These are phyloP conservation scores for Actenoides hombroni DNA, from an alignment of 2,113 vertebrate genomes.

Conservation along the genomic window DNA sequence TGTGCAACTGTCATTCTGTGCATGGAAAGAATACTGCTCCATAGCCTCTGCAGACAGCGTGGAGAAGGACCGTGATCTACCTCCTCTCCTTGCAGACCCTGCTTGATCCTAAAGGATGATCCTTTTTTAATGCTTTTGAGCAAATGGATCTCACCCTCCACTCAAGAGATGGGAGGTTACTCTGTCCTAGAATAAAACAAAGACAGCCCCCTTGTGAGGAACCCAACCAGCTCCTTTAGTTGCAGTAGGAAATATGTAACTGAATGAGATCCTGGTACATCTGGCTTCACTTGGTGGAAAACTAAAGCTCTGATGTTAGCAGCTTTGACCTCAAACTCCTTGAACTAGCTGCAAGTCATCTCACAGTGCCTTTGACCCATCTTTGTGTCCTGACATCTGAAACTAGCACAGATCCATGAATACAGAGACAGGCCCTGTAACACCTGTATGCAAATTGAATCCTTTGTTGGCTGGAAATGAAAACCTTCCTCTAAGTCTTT, in stretches of 20 bases:
- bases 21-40: not conserved
- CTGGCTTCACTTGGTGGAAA: constrained; percentile 21
- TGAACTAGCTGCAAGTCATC: constrained; percentile 34
- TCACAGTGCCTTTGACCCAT: constrained; percentile 42
- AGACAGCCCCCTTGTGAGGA: not conserved
- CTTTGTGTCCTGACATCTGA: constrained; percentile 48
- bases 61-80: not conserved
- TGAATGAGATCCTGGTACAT: constrained; percentile 12
- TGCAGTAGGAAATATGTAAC: not conserved
- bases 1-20: not conserved
- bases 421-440: constrained; percentile 1
- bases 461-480: constrained; percentile 32
- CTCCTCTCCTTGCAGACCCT: not conserved
- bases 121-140: not conserved
- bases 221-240: not conserved
- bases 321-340: constrained; percentile 27
- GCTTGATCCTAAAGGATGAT: not conserved
- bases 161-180: not conserved
- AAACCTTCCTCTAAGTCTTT: constrained; percentile 13
- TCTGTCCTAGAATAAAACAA: not conserved
- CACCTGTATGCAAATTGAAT: constrained; percentile 60
- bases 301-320: constrained; percentile 20
- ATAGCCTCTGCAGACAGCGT: not conserved
- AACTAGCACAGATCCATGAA: constrained; percentile 23
- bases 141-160: not conserved